Evolutionary conservation across 2,888 invertebrate genomes (phyloP).

Genomic region (Brachycybe producta): DNA sequence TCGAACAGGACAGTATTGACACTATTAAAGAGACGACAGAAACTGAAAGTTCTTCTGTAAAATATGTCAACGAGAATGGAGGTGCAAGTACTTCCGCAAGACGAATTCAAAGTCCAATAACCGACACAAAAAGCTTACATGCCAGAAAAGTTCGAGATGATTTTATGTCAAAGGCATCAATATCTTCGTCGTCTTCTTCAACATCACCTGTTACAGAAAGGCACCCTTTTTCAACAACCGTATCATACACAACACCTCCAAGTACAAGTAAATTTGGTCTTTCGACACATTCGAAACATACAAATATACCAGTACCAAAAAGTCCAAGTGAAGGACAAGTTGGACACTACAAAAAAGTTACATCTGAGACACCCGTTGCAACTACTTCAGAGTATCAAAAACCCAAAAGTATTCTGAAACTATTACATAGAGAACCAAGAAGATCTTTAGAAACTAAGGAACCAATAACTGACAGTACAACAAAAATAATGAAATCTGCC

Average conservation of each 20-base stretch:
- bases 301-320: not conserved
- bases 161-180: conserved; percentile 8
- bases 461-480: too few species aligned
- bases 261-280: too few species aligned
- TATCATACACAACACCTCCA: too few species aligned
- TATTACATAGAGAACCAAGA: not conserved
- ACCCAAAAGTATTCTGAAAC: conserved; percentile 15
- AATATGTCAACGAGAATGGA: not conserved
- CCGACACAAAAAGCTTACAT: conserved; percentile 1
- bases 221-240: not conserved
- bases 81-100: not conserved
- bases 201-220: not conserved
- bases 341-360: too few species aligned
- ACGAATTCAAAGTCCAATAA: conserved; percentile 6
- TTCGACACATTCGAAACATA: too few species aligned
- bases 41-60: not conserved
- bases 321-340: too few species aligned
- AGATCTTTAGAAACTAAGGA: not conserved
- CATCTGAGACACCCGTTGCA: too few species aligned
- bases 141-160: conserved; percentile 7
- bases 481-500: conserved; percentile 10
- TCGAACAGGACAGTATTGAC: conserved; percentile 8
- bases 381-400: not conserved
- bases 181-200: not conserved
- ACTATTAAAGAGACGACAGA: not conserved